Base-by-base conservation (phyloP, 1,140 invertebrate species). In the Papilio helenus region DNA sequence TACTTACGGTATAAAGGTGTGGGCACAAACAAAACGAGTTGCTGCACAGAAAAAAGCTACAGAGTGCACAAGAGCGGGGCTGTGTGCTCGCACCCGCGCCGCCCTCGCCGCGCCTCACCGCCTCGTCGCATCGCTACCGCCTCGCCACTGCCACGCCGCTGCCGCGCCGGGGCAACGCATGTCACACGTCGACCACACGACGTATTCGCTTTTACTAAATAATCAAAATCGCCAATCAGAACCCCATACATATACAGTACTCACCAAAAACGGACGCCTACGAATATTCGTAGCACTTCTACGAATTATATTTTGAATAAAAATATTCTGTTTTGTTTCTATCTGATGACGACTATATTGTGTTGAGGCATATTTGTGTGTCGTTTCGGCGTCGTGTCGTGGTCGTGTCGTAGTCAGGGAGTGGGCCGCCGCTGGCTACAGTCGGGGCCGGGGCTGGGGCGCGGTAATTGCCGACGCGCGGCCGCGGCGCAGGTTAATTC, bases 401-500 rank as follows among this genome's bases (percentile, higher is more conserved):
- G 14, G 42, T 51, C 72, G 72, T 74, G 72, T 49, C 72, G 72
- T 7, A 9, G 20, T 0, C 10, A 44, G 44, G 12, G 20, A 49
- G 42, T 9, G n/a, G 9, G 14, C 72, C 72, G 1, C 72, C 20
- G 20, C 72, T 74, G 39, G 72, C 39, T 74, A 74, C 72, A 74
- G 72, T 74, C n/a, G 51, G n/a, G 51, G 51, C 51, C 18, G 51
- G 18, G 51, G 18, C 51, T 44, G n/a, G 72, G 12, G 72, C 44
- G 72, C 72, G 44, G 72, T 74, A 74, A 74, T 74, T 74, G 42
- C 34, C 72, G 72, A 10, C 20, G 58, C 55, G 42, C 34, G 42
- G 72, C 26, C 23, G 61, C 58, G 26, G 14, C 29, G 74, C 49
- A 20, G 73, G 74, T 76, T 76, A 76, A 76, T 76, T 58, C 74